Base-by-base conservation (phyloP, 1,140 invertebrate species). In the Olivierus martensii region DNA sequence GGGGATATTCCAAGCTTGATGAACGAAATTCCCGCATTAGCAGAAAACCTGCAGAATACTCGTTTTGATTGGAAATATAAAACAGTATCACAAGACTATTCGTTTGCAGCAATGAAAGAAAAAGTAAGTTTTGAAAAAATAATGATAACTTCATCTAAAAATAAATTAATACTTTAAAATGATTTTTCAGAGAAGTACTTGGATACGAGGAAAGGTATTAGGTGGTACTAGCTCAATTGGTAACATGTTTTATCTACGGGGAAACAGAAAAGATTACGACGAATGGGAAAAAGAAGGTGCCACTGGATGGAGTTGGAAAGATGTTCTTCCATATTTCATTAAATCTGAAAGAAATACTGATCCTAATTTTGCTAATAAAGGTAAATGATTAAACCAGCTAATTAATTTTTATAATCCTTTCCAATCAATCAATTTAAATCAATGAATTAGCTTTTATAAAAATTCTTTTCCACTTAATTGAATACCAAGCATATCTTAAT, bases 181-280 rank as follows among this genome's bases (percentile, higher is more conserved):
- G n/a, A n/a, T 47, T 19, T 38, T 57, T 7, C 38, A 79, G 42
- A 73, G 85, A 35, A 87, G 87, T 63, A 88, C 88, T 61, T 89
- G 86, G 84, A 85, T 88, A 0, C 67, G 85, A 28, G 87, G 86
- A 9, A 82, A 82, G 66, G 81, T 82, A 0, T 66, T 82, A 11
- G 86, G 85, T 1, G 86, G 86, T 1, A 82, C 78, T 1, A 82
- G 79, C 3, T 87, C 94, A 0, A 73, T 97, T 0, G 98, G 98
- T 67, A 95, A 95, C 62, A 91, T 93, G 87, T 73, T 89, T 37
- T 93, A 91, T 59, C 77, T 90, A 0, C 70, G 89, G 34, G 89
- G 89, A 0, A 88, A 93, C 69, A 77, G 73, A 37, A 70, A 77
- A 35, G 92, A 97, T 64, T 97, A 90, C 63, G 86, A 96, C 63